These are phyloP conservation scores for Zeus faber DNA, from an alignment of 2,113 vertebrate genomes.

Conservation along the genomic window DNA sequence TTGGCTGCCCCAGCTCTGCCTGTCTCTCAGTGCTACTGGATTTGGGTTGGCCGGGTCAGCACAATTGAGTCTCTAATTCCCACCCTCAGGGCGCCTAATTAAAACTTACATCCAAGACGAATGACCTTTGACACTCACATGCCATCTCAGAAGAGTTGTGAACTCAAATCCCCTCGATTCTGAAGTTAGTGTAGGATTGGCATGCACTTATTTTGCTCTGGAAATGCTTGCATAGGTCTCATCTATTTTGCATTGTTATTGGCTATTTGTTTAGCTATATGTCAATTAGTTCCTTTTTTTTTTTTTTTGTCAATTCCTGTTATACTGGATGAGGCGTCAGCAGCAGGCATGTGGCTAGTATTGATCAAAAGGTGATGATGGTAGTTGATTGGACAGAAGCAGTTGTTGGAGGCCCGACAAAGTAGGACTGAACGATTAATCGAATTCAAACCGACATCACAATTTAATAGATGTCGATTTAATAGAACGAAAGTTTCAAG, in stretches of 20 bases:
- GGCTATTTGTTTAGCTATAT: neutral
- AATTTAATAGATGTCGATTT: too few species aligned
- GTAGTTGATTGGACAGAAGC: neutral
- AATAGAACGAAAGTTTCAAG: too few species aligned
- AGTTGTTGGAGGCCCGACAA: neutral
- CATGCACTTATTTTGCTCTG: neutral
- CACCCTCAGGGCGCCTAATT: constrained; percentile 61
- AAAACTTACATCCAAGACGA: constrained; percentile 58
- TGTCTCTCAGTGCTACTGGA: constrained; percentile 55
- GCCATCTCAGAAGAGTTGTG: constrained; percentile 32
- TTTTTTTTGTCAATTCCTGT: too few species aligned
- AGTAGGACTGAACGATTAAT: neutral
- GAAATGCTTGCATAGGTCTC: neutral
- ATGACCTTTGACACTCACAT: constrained; percentile 45
- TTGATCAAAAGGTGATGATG: neutral
- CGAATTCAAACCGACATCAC: too few species aligned
- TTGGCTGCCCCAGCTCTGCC: constrained; percentile 43
- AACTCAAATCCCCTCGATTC: constrained; percentile 38
- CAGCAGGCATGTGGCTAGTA: neutral
- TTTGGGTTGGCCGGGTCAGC: constrained; percentile 60
- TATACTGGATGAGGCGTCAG: too few species aligned
- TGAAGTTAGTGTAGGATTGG: constrained; percentile 17
- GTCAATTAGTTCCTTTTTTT: neutral
- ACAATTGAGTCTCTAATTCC: constrained; percentile 55
- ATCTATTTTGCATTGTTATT: neutral